phyloP scores from a whole-genome alignment of 1,140 invertebrate genomes.

The Diorhabda sublineata region DNA sequence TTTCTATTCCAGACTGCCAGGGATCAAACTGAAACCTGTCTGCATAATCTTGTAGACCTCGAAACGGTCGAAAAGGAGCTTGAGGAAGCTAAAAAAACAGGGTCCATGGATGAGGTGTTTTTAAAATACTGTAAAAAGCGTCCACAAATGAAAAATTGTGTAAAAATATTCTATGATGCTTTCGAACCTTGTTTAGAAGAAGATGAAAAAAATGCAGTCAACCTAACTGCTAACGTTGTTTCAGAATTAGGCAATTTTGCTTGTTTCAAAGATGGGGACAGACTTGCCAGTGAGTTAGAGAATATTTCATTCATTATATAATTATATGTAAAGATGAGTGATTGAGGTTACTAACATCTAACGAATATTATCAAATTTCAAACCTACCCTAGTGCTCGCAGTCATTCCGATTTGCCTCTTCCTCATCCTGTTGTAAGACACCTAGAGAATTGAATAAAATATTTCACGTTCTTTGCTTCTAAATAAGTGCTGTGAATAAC shows the following conservation, averaged over 20 bases:
- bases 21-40: constrained; percentile 32
- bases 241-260: constrained; percentile 64
- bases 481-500: too few species aligned
- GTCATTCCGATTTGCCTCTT: too few species aligned
- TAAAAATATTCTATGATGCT: constrained; percentile 56
- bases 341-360: too few species aligned
- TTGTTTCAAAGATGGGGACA: constrained; percentile 74
- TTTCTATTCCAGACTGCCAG: constrained; percentile 37
- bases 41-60: constrained; percentile 29
- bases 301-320: too few species aligned
- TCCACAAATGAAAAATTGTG: constrained; percentile 55
- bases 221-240: constrained; percentile 60
- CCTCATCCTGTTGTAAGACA: too few species aligned
- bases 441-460: too few species aligned
- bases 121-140: constrained; percentile 65
- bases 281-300: constrained; percentile 64
- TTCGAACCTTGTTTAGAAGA: constrained; percentile 60
- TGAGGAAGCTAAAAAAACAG: constrained; percentile 51
- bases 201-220: constrained; percentile 56
- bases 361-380: too few species aligned
- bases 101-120: constrained; percentile 61
- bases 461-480: too few species aligned
- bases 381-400: too few species aligned
- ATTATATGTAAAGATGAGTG: too few species aligned
- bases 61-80: constrained; percentile 54